These are phyloP conservation scores for Neodiprion lecontei DNA, from an alignment of 1,140 invertebrate genomes.

Conservation along the genomic window DNA sequence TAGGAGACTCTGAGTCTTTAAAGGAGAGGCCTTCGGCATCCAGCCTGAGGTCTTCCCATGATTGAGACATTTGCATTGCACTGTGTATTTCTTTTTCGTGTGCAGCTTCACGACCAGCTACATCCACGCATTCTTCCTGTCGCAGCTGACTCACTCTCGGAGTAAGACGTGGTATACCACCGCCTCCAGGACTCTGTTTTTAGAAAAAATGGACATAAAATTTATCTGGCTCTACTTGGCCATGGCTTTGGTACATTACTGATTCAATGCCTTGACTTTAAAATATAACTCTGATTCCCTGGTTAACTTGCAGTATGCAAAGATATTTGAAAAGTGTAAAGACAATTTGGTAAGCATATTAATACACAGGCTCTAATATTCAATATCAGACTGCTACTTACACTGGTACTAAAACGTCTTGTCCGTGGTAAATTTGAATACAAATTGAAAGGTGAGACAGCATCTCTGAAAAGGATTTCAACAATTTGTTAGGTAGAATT, in stretches of 20 bases:
- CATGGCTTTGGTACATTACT: background rate
- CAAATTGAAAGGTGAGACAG: conserved; percentile 65
- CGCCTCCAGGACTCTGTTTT: conserved; percentile 52
- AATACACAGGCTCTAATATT: conserved; percentile 10
- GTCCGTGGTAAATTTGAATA: conserved; percentile 70
- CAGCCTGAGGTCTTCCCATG: conserved; percentile 85
- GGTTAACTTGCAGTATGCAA: background rate
- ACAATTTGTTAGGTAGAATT: conserved; percentile 37
- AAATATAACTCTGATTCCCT: too few species aligned
- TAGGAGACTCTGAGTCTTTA: conserved; percentile 56
- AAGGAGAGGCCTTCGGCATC: conserved; percentile 67
- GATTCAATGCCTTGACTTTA: conserved; percentile 13
- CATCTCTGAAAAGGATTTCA: conserved; percentile 51
- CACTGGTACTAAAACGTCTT: conserved; percentile 84
- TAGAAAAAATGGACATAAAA: conserved; percentile 30
- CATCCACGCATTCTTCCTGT: conserved; percentile 86
- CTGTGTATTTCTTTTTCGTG: conserved; percentile 88
- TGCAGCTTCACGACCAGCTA: conserved; percentile 82
- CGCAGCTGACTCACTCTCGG: conserved; percentile 85
- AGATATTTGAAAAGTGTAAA: conserved; percentile 20
- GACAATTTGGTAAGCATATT: conserved; percentile 22
- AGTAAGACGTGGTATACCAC: conserved; percentile 71
- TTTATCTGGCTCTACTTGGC: background rate
- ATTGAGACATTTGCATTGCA: conserved; percentile 89
- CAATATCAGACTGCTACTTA: conserved; percentile 61